A percentile compares a stretch with the other conserved stretches of the same genome.
Evolutionary conservation across 2,888 invertebrate species (phyloP).

Genomic region (Punctoribates punctum): DNA sequence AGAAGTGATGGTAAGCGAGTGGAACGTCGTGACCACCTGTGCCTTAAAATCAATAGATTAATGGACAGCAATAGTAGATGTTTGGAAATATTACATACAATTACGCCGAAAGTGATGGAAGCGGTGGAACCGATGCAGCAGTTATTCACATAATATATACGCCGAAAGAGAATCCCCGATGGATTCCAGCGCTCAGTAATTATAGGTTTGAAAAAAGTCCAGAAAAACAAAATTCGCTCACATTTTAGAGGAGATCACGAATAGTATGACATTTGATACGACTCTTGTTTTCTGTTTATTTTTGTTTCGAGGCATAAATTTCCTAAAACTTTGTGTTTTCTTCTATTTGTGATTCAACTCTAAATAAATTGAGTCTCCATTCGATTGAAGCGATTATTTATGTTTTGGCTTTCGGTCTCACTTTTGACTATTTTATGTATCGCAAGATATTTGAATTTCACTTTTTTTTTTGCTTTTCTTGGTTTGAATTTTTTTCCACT

Average conservation of each 20-base stretch:
- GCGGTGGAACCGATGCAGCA: conserved; percentile 4
- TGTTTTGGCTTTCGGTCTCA: not conserved
- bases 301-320: conserved; percentile 30
- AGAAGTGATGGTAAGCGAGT: conserved; percentile 5
- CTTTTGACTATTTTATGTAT: too few relatives aligned
- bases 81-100: conserved; percentile 29
- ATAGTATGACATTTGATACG: conserved; percentile 29
- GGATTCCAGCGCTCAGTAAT: not conserved
- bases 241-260: conserved; percentile 21
- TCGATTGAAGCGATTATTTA: conserved; percentile 17
- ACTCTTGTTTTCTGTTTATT: conserved; percentile 32
- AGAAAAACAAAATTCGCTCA: conserved; percentile 20
- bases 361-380: conserved; percentile 19
- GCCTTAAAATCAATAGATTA: not conserved
- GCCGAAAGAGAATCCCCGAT: not conserved
- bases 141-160: conserved; percentile 12
- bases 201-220: conserved; percentile 32
- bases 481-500: too few relatives aligned
- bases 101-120: conserved; percentile 2
- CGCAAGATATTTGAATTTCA: too few relatives aligned
- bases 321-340: conserved; percentile 21
- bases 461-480: too few relatives aligned
- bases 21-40: conserved; percentile 30
- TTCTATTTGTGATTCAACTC: conserved; percentile 26
- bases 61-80: conserved; percentile 11